Evolutionary conservation across 2,888 invertebrate species (phyloP).

Genomic region (Branchinecta sandiegonensis): DNA sequence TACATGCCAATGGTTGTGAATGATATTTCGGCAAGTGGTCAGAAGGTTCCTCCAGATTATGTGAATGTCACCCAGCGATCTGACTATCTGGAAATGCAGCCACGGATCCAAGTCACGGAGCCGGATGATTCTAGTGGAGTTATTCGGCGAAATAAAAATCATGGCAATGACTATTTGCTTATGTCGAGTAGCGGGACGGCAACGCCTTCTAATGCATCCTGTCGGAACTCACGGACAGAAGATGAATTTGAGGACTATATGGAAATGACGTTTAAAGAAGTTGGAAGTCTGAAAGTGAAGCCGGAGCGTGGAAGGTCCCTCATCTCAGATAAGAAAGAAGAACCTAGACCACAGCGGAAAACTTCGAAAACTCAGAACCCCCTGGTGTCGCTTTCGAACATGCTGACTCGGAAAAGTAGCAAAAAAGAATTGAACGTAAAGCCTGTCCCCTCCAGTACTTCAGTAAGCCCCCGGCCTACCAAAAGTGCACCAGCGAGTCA

Average conservation of each 20-base stretch:
- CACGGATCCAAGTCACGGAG: background rate
- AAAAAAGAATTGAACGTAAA: background rate
- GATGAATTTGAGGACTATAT: conserved; percentile 10
- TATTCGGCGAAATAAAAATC: background rate
- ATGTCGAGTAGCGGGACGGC: conserved; percentile 6
- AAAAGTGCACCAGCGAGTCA: conserved; percentile 10
- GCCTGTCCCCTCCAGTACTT: background rate
- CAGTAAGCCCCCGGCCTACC: background rate
- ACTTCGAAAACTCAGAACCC: background rate
- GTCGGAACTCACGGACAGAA: background rate
- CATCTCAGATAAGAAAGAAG: background rate
- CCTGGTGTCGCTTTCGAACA: background rate
- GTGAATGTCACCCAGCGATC: background rate
- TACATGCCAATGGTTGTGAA: no score
- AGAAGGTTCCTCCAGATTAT: no score
- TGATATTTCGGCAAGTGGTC: no score
- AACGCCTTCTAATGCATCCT: background rate
- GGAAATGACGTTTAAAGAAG: conserved; percentile 7
- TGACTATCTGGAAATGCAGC: conserved; percentile 1
- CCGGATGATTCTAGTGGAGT: background rate
- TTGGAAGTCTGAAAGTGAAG: background rate
- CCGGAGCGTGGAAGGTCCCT: background rate
- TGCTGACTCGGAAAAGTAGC: background rate
- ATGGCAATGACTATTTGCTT: background rate
- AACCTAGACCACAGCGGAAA: background rate